Evolutionary conservation across 2,888 invertebrate genomes (phyloP).

Genomic region (Eumerus sabulonum): DNA sequence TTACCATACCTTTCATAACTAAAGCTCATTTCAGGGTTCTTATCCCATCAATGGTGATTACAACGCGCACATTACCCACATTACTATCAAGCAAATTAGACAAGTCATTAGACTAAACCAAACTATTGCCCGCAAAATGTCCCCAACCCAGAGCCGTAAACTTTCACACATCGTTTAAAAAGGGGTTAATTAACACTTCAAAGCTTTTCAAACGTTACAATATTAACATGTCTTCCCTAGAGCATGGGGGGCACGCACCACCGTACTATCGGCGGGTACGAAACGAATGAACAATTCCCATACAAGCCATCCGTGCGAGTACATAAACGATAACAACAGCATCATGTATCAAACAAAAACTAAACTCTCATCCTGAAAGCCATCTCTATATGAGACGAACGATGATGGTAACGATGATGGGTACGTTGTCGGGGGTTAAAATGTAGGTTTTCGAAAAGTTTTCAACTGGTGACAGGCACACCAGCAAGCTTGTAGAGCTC

Average conservation of each 20-base stretch:
- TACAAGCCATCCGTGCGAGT: neutral
- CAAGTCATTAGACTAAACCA: conserved; percentile 56
- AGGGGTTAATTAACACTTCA: conserved; percentile 64
- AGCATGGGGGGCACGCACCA: conserved; percentile 1
- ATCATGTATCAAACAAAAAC: conserved; percentile 54
- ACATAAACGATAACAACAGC: neutral
- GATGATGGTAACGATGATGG: conserved; percentile 52
- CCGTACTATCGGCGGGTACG: neutral
- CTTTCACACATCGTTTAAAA: conserved; percentile 67
- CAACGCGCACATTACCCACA: conserved; percentile 38
- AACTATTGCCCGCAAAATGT: conserved; percentile 60
- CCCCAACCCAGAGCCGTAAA: conserved; percentile 62
- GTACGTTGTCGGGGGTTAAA: conserved; percentile 36
- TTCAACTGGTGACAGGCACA: conserved; percentile 29
- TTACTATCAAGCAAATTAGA: conserved; percentile 50
- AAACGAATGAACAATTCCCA: conserved; percentile 44
- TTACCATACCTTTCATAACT: no score
- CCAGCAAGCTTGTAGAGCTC: conserved; percentile 8
- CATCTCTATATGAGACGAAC: conserved; percentile 46
- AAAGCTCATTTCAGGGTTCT: no score
- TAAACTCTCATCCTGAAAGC: conserved; percentile 54
- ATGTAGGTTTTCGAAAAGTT: conserved; percentile 29
- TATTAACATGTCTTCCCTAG: conserved; percentile 17
- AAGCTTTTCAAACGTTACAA: conserved; percentile 48
- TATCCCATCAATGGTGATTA: conserved; percentile 37